These are phyloP conservation scores for Hylaeus volcanicus DNA, from an alignment of 1,140 invertebrate species.

Conservation along the genomic window DNA sequence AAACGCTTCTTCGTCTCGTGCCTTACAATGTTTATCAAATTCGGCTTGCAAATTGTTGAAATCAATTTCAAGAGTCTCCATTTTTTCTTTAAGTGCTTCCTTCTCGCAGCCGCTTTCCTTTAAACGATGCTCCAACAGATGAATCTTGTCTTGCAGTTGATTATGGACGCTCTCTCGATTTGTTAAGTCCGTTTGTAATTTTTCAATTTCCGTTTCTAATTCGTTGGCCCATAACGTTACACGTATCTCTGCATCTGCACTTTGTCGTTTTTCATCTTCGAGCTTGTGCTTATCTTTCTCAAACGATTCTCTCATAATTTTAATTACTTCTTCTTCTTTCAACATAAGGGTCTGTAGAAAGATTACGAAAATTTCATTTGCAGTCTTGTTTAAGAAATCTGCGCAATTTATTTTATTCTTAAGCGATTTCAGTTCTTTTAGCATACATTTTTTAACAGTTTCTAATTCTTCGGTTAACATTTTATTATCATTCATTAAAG, in stretches of 20 bases:
- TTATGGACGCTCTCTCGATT: slow-evolving; percentile 28
- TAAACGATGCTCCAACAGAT: slow-evolving; percentile 39
- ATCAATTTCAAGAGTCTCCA: slow-evolving; percentile 65
- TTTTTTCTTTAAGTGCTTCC: slow-evolving; percentile 64
- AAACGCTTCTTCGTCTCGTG: slow-evolving; percentile 28
- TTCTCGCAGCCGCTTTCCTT: slow-evolving; percentile 67
- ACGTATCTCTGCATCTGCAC: slow-evolving; percentile 65
- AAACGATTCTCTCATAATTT: slow-evolving; percentile 56
- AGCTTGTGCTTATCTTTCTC: slow-evolving; percentile 61
- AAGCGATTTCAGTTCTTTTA: slow-evolving; percentile 69
- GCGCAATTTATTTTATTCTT: slow-evolving; percentile 42
- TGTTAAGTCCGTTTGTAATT: slow-evolving; percentile 67
- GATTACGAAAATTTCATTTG: slow-evolving; percentile 62
- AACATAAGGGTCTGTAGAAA: slow-evolving; percentile 68
- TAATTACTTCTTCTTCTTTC: slow-evolving; percentile 72
- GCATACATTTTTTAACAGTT: slow-evolving; percentile 57
- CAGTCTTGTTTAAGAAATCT: slow-evolving; percentile 53
- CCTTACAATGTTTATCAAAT: slow-evolving; percentile 60
- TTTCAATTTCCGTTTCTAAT: slow-evolving; percentile 72
- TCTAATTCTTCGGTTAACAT: slow-evolving; percentile 64
- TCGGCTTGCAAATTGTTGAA: slow-evolving; percentile 64
- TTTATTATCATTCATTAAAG: slow-evolving; percentile 27
- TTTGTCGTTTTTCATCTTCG: slow-evolving; percentile 65
- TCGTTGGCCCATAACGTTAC: slow-evolving; percentile 63
- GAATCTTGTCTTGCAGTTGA: slow-evolving; percentile 47